phyloP scores from a whole-genome alignment of 2,888 invertebrate genomes.

The Tolmerus cingulatus region DNA sequence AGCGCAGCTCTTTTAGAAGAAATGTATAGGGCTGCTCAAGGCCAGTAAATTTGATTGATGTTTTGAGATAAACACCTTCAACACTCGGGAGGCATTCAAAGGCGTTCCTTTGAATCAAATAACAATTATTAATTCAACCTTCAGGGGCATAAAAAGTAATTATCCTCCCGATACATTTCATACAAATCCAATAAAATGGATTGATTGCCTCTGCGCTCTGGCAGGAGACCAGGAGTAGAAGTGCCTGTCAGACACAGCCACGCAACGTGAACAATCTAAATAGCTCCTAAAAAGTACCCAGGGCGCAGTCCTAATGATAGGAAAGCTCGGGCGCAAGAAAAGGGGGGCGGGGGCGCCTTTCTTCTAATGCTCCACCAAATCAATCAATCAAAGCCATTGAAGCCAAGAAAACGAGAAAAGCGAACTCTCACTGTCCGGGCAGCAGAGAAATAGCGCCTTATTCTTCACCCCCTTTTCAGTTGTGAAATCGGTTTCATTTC shows the following conservation, averaged over 20 bases:
- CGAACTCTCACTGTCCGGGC: background rate
- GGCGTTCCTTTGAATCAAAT: background rate
- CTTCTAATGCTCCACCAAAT: background rate
- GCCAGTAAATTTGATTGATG: background rate
- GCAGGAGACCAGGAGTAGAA: background rate
- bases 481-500: background rate
- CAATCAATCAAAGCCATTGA: constrained; percentile 18
- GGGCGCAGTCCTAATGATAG: background rate
- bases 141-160: background rate
- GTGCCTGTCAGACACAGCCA: background rate
- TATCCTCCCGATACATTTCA: background rate
- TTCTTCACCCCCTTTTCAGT: background rate
- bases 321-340: background rate
- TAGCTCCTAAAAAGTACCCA: background rate
- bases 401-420: background rate
- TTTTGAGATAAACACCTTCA: background rate
- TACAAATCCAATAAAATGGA: background rate
- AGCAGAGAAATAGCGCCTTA: background rate
- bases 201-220: background rate
- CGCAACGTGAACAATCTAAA: background rate
- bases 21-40: background rate
- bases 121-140: background rate
- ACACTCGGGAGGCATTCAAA: background rate
- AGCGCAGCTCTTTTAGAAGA: background rate
- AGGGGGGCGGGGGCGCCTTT: background rate